Evolutionary conservation across 2,888 invertebrate genomes (phyloP), one percentile per base, ranked within the genome.

Genomic region (Ypsolopha scabrella): DNA sequence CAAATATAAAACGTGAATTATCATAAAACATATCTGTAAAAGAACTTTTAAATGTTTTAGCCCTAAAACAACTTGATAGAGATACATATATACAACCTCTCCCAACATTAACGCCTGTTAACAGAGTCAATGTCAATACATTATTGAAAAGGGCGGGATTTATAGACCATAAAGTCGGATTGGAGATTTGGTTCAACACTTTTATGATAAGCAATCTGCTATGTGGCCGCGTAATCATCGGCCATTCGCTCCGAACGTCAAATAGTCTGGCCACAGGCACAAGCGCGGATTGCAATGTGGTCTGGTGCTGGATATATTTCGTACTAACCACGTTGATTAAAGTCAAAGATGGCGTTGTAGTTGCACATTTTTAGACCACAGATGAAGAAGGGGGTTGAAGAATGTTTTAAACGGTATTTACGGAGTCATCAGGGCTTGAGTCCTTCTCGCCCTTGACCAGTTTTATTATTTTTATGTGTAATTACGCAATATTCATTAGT

Each of bases 161-260:
- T 80, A 83, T 75, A 61, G 71, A 62, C 75, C 57, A 75, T 85
- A 82, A 85, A 83, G 68, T 61, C 67, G 73, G 82, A 85, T 83
- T 83, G 78, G 77, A 79, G 83, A 83, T 82, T 81, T 68, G 74
- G 79, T 76, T 75, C 75, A 48, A 70, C 70, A 65, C 58, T 75
- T 83, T 83, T 83, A 85, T 73, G 83, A 82, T 75, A 72, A 73
- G 78, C 80, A 83, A 85, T 85, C 78, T 80, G 62, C 67, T 64
- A 63, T 59, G 67, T 24, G 24, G 73, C 71, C 70, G 68, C 64
- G 61, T 62, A 63, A 58, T 58, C 38, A 36, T 35, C 52, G 36
- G 39, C 14, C n/a, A 41, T 52, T 6, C 24, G 11, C 43, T 43
- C 11, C 6, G 14, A 8, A 38, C 38, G 8, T 10, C n/a, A 38